Base-by-base conservation (phyloP, 2,113 vertebrate species). In the Turnix velox region DNA sequence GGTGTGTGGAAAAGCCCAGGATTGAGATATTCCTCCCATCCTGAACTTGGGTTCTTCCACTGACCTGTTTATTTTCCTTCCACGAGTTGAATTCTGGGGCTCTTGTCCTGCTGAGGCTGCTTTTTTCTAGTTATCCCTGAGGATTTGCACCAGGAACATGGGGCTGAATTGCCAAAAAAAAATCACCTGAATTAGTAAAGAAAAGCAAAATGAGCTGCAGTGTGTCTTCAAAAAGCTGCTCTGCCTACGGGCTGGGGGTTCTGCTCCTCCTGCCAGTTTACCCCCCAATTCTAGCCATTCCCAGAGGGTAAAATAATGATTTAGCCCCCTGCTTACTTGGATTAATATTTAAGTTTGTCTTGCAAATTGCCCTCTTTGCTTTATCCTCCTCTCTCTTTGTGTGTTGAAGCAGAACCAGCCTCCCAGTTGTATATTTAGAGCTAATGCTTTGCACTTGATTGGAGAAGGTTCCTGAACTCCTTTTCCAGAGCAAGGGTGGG, bases 341-440 rank as follows among this genome's bases (percentile, higher is more conserved):
- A 20, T 74, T 12, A 11, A 83, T 40, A 28, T 67, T 75, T 27
- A 22, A 51, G 49, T 84, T 93, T 43, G 87, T 66, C 80, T 68
- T 31, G 59, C 89, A 88, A 79, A 77, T 57, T 40, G 43, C 9
- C 3, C 51, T 81, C 40, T 1, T 82, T 51, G 40, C 72, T 71
- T 24, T 74, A 74, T 74, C 84, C 5, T 63, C 83, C 85, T 88
- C 18, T 25, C 88, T 20, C 62, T 66, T 15, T 74, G 82, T 73
- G 86, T 79, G 72, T 20, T 18, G 91, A 69, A 69, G 94, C 94
- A 95, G 95, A 84, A 76, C 58, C 40, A 88, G 78, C 81, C 92
- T 95, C 92, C 90, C 77, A 35, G 88, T 72, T 88, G 90, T 94
- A 40, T 93, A 90, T 96, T 95, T 94, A 94, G 95, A 96, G 91